Conservation (phyloP, 2,113 vertebrate genomes). For the Danio rerio region DNA sequence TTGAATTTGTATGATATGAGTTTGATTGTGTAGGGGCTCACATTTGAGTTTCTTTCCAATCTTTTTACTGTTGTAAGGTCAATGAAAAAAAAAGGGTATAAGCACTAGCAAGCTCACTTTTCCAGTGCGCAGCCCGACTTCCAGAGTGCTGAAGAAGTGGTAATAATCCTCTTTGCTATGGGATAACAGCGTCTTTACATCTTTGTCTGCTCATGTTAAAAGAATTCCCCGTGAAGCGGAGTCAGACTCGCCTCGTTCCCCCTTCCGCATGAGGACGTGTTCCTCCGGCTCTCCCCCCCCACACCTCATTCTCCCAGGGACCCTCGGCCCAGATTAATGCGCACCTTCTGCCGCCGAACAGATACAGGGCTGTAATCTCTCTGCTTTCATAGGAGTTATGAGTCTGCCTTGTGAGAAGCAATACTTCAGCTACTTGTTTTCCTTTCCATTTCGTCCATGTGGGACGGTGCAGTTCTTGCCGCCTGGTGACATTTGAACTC, state of each 20-base stretch:
- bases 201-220: constrained; percentile 41
- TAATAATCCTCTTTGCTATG: constrained; percentile 26
- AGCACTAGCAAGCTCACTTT: not conserved
- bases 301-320: constrained; percentile 66
- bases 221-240: constrained; percentile 22
- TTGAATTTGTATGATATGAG: not conserved
- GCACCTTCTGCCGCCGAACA: constrained; percentile 59
- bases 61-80: not conserved
- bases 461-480: constrained; percentile 77
- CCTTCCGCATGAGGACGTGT: constrained; percentile 41
- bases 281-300: constrained; percentile 42
- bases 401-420: constrained; percentile 66
- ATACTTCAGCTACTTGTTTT: constrained; percentile 75
- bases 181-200: constrained; percentile 24
- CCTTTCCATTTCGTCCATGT: constrained; percentile 76
- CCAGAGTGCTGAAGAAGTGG: not conserved
- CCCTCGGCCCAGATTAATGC: constrained; percentile 73
- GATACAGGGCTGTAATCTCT: constrained; percentile 74
- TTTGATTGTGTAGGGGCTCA: not conserved
- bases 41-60: not conserved
- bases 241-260: constrained; percentile 18
- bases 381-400: constrained; percentile 66
- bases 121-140: not conserved
- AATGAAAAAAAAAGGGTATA: not conserved
- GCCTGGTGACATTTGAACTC: constrained; percentile 79